Evolutionary conservation across 2,113 vertebrate genomes (phyloP).

Genomic region (Pristiophorus japonicus): DNA sequence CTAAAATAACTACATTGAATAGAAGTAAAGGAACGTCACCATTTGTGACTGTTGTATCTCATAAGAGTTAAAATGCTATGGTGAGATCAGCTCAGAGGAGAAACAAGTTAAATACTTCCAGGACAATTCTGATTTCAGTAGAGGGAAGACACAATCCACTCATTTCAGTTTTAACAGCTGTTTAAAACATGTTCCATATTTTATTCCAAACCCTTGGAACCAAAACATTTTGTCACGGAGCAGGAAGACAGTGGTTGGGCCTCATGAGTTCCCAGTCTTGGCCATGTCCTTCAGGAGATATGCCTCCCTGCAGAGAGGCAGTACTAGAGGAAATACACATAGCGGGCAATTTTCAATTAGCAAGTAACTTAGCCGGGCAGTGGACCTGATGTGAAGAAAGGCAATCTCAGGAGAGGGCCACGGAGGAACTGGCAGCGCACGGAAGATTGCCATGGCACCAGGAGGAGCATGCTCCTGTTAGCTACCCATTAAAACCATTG

Average conservation of each 20-base stretch:
- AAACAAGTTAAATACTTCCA: neutral
- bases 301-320: neutral
- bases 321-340: neutral
- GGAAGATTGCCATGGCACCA: neutral
- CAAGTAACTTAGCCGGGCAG: neutral
- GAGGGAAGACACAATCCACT: neutral
- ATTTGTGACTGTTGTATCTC: neutral
- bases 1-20: constrained; percentile 71
- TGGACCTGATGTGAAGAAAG: neutral
- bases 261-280: neutral
- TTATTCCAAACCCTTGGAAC: neutral
- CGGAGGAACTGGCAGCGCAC: neutral
- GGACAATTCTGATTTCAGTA: neutral
- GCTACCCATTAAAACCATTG: neutral
- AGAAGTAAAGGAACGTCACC: constrained; percentile 33
- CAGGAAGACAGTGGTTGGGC: neutral
- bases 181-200: neutral
- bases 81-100: neutral
- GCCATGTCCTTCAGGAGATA: neutral
- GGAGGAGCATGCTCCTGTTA: neutral
- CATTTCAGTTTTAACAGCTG: neutral
- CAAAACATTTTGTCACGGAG: neutral
- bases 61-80: neutral
- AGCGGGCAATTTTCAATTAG: neutral
- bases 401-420: neutral